Percentiles rank a stretch among this genome's conserved stretches.
These are phyloP conservation scores for Aleadryas rufinucha DNA, from an alignment of 2,113 vertebrate genomes.

Conservation along the genomic window DNA sequence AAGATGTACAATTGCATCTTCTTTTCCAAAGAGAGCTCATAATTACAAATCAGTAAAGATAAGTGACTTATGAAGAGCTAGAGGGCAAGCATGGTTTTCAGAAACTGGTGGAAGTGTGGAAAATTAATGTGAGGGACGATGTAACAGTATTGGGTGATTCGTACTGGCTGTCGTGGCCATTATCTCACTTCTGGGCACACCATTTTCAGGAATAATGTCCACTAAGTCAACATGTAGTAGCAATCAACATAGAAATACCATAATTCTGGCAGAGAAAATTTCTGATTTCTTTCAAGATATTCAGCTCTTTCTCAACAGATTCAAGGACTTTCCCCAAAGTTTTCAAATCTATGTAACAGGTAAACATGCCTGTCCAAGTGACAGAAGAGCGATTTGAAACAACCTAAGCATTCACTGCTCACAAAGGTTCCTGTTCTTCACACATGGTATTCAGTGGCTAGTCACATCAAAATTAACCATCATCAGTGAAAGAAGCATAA, in stretches of 20 bases:
- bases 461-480: not conserved
- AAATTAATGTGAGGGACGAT: not conserved
- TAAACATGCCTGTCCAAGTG: not conserved
- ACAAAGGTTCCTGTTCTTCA: not conserved
- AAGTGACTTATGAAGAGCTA: conserved; percentile 3
- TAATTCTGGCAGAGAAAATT: not conserved
- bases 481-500: not conserved
- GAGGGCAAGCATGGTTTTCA: not conserved
- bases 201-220: not conserved
- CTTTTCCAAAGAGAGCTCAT: not conserved
- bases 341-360: not conserved
- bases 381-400: not conserved
- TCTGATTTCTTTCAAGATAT: not conserved
- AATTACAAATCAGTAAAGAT: conserved; percentile 30
- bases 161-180: not conserved
- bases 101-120: not conserved
- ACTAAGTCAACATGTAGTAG: not conserved
- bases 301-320: not conserved
- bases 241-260: not conserved
- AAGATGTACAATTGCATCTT: conserved; percentile 9
- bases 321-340: not conserved
- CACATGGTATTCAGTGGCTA: not conserved
- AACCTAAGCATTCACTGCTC: not conserved
- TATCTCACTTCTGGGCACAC: not conserved
- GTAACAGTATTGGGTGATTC: not conserved